Evolutionary conservation across 37 sponge, comb jelly and placozoan species (phyloP), one percentile per base, ranked within the genome.

Genomic region (Chondrilla cf. caribensis): DNA sequence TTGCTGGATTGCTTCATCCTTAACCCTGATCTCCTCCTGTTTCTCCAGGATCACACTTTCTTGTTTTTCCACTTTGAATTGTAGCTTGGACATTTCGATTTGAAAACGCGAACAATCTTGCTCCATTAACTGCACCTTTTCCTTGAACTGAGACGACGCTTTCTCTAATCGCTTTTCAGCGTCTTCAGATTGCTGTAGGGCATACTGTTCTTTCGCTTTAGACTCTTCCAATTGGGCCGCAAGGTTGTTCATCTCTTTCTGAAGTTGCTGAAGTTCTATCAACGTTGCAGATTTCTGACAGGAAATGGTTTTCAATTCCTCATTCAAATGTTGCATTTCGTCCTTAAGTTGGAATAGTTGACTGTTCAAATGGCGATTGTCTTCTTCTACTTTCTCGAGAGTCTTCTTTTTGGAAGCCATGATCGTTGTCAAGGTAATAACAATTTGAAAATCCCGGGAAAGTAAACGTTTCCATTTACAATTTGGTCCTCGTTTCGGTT

Each of bases 1-100:
- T 17, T 73, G 76, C 76, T 38, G n/a, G 6, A 73, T 73, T 39
- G 76, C 76, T 43, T 43, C 76, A 40, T 73, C 44, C 14, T 73
- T 73, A 19, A 73, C 76, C 25, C 11, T n/a, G 21, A 40, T 25
- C 25, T 73, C 76, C 44, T 73, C 76, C 7, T 7, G 31, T 15
- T 37, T 37, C 19, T 73, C 76, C 21, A 73, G 44, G 25, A 73
- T 32, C 21, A n/a, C 25, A n/a, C 36, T 37, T 36, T 73, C 76
- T 22, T 73, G 76, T 39, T 73, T 73, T 19, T 38, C 41, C 41
- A 73, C 44, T 2, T 39, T 73, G 41, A 22, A 15, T 18, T 73
- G 76, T 43, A 73, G 21, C 76, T 38, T 73, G 39, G 76, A 37
- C 14, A 73, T 39, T 37, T 73, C 76, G 1, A 36, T 32, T 43